Evolutionary conservation across 1,140 invertebrate genomes (phyloP).

Genomic region (Procambarus clarkii): DNA sequence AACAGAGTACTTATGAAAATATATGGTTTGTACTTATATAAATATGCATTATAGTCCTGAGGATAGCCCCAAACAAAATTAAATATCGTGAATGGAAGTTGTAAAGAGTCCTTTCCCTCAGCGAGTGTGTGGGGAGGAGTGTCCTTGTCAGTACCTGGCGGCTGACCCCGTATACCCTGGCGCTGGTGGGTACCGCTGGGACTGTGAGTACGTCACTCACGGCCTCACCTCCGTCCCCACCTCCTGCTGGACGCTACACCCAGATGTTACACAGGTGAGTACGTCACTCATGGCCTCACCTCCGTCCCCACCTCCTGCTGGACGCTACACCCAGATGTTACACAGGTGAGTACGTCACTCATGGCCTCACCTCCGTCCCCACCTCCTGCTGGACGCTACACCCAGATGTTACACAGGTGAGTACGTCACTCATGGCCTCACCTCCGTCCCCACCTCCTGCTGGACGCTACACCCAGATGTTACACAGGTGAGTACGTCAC

Average conservation of each 20-base stretch:
- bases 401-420: background rate
- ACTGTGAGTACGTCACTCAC: slow-evolving; percentile 47
- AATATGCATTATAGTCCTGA: no score
- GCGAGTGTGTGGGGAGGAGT: background rate
- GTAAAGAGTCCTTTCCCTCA: no score
- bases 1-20: no score
- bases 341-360: slow-evolving; percentile 21
- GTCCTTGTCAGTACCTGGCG: slow-evolving; percentile 38
- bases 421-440: slow-evolving; percentile 29
- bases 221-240: slow-evolving; percentile 12
- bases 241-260: slow-evolving; percentile 25
- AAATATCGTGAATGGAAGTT: no score
- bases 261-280: slow-evolving; percentile 47
- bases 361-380: no score
- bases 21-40: no score
- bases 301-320: slow-evolving; percentile 22
- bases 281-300: background rate
- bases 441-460: slow-evolving; percentile 13
- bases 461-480: slow-evolving; percentile 33
- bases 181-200: slow-evolving; percentile 29
- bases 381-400: no score
- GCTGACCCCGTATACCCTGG: slow-evolving; percentile 47
- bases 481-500: slow-evolving; percentile 49
- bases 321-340: slow-evolving; percentile 24
- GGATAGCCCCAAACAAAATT: no score